Base-by-base conservation (phyloP, 2,113 vertebrate genomes). In the Chaetorhynchus papuensis region DNA sequence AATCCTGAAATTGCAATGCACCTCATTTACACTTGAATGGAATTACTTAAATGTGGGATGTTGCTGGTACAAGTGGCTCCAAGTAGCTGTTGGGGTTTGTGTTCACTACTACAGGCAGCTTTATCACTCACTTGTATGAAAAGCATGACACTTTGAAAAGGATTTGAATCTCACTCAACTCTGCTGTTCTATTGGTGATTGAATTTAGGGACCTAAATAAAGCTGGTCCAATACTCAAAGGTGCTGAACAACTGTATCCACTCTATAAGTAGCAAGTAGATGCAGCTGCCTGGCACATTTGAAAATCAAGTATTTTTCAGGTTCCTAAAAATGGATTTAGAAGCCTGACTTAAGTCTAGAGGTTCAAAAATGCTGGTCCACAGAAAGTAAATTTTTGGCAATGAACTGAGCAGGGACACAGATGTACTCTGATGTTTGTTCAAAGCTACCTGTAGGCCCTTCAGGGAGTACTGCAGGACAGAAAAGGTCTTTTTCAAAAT, bases 11-110 rank as follows among this genome's bases (percentile, higher is more conserved):
- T 89, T 92, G 83, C 89, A 72, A 18, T 18, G 35, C 7, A 3
- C 37, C 82, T 96, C 63, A 93, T 96, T 95, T 94, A 33, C 93
- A 94, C 91, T 78, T 96, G 90, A 95, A 93, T 95, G n/a, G 90
- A 83, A 42, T 89, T 89, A 78, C 92, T 95, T 81, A 81, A 85
- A 82, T 84, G 69, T 87, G 76, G 89, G 72, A 86, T 92, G 90
- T 64, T 0, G 3, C 53, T 76, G 41, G 72, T 75, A 70, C 75
- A 70, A 90, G 93, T 80, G 75, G 83, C 84, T 97, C 74, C 57
- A 56, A 84, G 87, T 83, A 65, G 22, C 71, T 83, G 52, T 35
- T 4, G 0, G 8, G 60, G 71, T 91, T 77, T 77, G 42, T 41
- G 64, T 70, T 94, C 22, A 0, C 64, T 74, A 56, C 59, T 81